Evolutionary conservation across 2,113 vertebrate genomes (phyloP).

Genomic region (Strix aluco): DNA sequence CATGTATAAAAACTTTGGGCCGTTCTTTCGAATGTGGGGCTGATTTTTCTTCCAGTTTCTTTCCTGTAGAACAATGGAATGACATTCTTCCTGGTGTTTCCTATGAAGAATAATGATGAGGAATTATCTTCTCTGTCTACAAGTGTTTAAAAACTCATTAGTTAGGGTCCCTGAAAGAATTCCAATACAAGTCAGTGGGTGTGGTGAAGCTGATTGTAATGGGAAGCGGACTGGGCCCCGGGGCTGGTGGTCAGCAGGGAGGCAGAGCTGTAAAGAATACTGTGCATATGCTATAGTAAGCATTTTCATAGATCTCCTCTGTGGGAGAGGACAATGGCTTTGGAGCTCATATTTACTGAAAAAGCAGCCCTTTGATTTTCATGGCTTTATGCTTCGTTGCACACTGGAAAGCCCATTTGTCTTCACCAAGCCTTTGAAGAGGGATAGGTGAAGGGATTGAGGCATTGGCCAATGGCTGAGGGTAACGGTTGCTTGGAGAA

Average conservation of each 20-base stretch:
- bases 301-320: slow-evolving; percentile 53
- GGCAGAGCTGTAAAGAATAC: slow-evolving; percentile 53
- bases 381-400: slow-evolving; percentile 38
- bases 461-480: not conserved
- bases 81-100: slow-evolving; percentile 41
- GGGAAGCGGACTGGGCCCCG: slow-evolving; percentile 34
- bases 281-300: slow-evolving; percentile 54
- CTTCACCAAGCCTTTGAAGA: slow-evolving; percentile 45
- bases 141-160: slow-evolving; percentile 64
- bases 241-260: slow-evolving; percentile 61
- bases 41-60: slow-evolving; percentile 39
- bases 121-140: slow-evolving; percentile 61
- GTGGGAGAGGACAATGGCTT: slow-evolving; percentile 56
- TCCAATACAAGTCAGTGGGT: slow-evolving; percentile 51
- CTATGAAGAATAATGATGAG: slow-evolving; percentile 49
- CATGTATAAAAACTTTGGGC: not conserved
- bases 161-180: slow-evolving; percentile 44
- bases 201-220: slow-evolving; percentile 54
- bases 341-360: slow-evolving; percentile 57
- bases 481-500: not conserved
- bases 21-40: not conserved
- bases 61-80: slow-evolving; percentile 45
- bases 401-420: slow-evolving; percentile 57
- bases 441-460: not conserved
- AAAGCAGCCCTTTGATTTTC: slow-evolving; percentile 63